Base-by-base conservation (phyloP, 2,888 invertebrate species). In the Thelaira solivaga region DNA sequence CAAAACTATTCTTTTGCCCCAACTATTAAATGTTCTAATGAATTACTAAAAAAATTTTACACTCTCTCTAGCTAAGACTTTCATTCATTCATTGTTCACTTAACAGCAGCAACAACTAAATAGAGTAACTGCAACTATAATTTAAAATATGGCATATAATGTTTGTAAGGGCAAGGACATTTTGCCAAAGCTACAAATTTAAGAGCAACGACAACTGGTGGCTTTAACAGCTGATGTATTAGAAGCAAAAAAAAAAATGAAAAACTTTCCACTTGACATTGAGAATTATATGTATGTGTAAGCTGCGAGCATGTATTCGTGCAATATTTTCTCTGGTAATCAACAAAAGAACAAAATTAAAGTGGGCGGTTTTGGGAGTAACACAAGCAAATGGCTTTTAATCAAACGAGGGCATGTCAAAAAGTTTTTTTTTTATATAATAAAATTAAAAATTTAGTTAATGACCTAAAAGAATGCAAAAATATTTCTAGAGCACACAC, bases 101-200 rank as follows among this genome's bases (percentile, higher is more conserved):
- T 20, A 31, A 4, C 26, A 45, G 41, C 31, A 67, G 34, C 29
- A 61, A n/a, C n/a, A n/a, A n/a, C 24, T 4, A 67, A 31, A n/a
- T 16, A 45, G 24, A 55, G n/a, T n/a, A n/a, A n/a, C n/a, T n/a
- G n/a, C n/a, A n/a, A 62, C 34, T 69, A 57, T 41, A 45, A 45
- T 47, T 55, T 41, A 20, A 65, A 57, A 75, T 47, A 39, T 47
- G 24, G 55, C 31, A 71, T 18, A 62, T 29, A 69, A 67, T 55
- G 34, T 18, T 31, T 80, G 80, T 81, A 82, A 80, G 81, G 79
- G 64, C 84, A 84, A 83, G 82, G 81, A 83, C 85, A 81, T 76
- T 78, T 81, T 78, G 55, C 61, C 62, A 34, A 18, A 61, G 39
- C 47, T 64, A 3, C 39, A 36, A 67, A 62, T 71, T 71, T 51